A percentile compares a stretch with the other conserved stretches of the same genome.
Conservation (phyloP, 2,888 invertebrate genomes). For the Nesidiocoris tenuis region DNA sequence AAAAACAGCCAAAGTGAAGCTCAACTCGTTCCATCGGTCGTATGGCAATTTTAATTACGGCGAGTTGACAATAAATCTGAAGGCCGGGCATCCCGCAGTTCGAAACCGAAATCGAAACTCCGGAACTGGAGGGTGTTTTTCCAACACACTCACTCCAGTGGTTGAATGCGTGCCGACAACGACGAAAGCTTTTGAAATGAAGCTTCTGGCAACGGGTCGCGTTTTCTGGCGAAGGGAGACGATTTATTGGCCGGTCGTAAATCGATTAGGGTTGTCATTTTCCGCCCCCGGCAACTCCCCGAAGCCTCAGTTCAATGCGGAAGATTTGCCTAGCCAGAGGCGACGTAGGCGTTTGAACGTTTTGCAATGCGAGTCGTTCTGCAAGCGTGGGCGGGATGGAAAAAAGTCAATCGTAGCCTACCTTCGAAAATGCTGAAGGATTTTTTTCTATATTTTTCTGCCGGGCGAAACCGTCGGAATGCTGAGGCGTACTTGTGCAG, state of each 20-base stretch:
- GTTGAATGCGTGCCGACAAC: neutral
- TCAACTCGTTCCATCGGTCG: neutral
- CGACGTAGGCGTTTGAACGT: neutral
- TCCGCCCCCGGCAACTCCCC: constrained; percentile 6
- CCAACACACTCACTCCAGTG: neutral
- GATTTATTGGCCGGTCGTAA: constrained; percentile 14
- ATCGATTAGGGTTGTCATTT: constrained; percentile 31
- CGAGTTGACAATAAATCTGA: constrained; percentile 22
- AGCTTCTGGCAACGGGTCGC: neutral
- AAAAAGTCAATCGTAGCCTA: too few species aligned
- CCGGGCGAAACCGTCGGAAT: too few species aligned
- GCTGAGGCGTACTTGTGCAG: too few species aligned
- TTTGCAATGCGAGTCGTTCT: neutral
- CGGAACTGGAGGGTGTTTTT: neutral
- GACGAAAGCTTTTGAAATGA: neutral
- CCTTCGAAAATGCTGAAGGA: too few species aligned
- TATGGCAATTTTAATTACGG: constrained; percentile 22
- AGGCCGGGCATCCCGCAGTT: neutral
- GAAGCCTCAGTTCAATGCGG: neutral
- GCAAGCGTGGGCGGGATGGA: too few species aligned
- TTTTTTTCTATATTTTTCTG: too few species aligned
- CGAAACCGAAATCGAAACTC: neutral
- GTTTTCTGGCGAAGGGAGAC: constrained; percentile 1
- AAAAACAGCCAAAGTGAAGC: neutral
- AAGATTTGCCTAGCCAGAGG: neutral